phyloP scores from a whole-genome alignment of 2,797 vertebrate species.

The Eupleurogrammus muticus region DNA sequence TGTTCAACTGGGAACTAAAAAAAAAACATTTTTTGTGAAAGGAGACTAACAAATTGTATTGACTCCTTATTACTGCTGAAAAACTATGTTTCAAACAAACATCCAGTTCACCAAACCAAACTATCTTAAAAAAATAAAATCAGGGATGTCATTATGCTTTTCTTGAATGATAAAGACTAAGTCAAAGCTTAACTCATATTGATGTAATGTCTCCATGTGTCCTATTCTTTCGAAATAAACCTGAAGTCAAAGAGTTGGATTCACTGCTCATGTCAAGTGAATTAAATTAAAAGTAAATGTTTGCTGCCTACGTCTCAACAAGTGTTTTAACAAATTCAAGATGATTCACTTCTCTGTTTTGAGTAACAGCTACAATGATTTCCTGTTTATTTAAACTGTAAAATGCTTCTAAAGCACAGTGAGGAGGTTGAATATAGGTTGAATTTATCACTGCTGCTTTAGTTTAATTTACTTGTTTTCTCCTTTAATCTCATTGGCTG shows the following conservation, averaged over 20 bases:
- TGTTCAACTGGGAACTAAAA: too few relatives aligned
- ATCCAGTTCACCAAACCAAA: slow-evolving; percentile 18
- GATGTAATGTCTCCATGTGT: slow-evolving; percentile 55
- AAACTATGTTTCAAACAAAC: slow-evolving; percentile 24
- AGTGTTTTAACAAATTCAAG: slow-evolving; percentile 52
- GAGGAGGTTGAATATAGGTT: not conserved
- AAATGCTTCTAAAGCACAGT: too few relatives aligned
- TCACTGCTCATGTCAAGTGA: slow-evolving; percentile 56
- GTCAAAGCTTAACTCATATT: slow-evolving; percentile 31
- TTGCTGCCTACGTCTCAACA: slow-evolving; percentile 53
- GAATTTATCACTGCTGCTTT: not conserved
- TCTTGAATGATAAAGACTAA: slow-evolving; percentile 41
- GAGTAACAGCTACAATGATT: slow-evolving; percentile 44
- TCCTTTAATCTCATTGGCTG: not conserved
- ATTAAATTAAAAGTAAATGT: not conserved
- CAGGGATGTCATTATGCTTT: slow-evolving; percentile 29
- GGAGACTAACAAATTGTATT: too few relatives aligned
- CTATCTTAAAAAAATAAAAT: slow-evolving; percentile 24
- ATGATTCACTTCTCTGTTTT: slow-evolving; percentile 60
- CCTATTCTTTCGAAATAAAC: slow-evolving; percentile 57
- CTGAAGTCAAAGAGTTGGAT: slow-evolving; percentile 50
- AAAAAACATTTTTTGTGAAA: too few relatives aligned
- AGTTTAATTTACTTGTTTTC: not conserved
- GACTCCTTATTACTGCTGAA: not conserved
- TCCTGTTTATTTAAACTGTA: too few relatives aligned